A percentile compares a stretch with the other conserved stretches of the same genome.
Evolutionary conservation across 2,113 vertebrate genomes (phyloP).

Genomic region (Dromaius novaehollandiae): DNA sequence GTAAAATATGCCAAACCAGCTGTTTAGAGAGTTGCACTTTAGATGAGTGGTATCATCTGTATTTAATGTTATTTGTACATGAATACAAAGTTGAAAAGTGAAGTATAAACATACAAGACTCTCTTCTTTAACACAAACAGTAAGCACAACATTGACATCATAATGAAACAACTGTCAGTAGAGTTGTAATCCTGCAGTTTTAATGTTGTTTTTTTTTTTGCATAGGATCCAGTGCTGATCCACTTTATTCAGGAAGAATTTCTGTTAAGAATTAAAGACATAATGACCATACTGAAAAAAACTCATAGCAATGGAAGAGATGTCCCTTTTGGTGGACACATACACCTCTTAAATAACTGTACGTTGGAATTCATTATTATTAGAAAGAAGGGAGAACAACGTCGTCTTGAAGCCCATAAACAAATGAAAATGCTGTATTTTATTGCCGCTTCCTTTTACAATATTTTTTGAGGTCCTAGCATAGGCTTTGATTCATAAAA

Average conservation of each 20-base stretch:
- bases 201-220: background rate
- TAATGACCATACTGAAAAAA: background rate
- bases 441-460: background rate
- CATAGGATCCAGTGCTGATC: background rate
- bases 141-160: background rate
- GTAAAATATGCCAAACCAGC: conserved; percentile 9
- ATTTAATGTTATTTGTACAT: background rate
- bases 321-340: background rate
- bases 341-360: background rate
- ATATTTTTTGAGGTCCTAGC: background rate
- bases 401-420: background rate
- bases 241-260: background rate
- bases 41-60: background rate
- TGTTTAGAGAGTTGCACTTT: background rate
- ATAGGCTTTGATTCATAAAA: background rate
- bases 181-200: background rate
- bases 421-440: background rate
- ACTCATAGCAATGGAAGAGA: background rate
- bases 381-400: background rate
- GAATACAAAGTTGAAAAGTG: conserved; percentile 3
- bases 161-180: background rate
- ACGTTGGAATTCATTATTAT: background rate
- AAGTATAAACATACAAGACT: background rate
- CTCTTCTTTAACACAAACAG: background rate
- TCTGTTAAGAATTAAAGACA: background rate